Percentiles rank a stretch among this genome's conserved stretches.
phyloP scores from a whole-genome alignment of 2,888 invertebrate species.

The Altica lythri region DNA sequence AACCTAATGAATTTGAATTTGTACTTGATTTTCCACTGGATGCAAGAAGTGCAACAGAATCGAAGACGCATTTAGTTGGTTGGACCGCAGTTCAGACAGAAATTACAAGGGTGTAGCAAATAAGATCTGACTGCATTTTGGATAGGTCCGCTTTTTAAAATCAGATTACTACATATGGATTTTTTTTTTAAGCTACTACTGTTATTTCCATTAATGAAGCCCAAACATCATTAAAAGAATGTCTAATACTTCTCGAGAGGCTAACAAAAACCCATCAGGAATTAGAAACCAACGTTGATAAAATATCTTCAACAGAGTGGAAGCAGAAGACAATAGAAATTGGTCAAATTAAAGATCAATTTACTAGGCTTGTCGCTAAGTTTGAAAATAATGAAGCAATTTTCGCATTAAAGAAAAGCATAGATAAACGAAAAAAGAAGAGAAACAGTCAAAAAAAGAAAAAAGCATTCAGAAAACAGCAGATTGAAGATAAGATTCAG shows the following conservation, averaged over 20 bases:
- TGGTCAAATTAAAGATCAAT: conserved; percentile 58
- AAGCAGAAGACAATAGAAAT: conserved; percentile 59
- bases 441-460: conserved; percentile 59
- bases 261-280: conserved; percentile 55
- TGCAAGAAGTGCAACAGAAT: too few species aligned
- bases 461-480: conserved; percentile 56
- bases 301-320: conserved; percentile 64
- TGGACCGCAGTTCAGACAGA: too few species aligned
- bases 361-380: conserved; percentile 54
- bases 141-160: too few species aligned
- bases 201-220: conserved; percentile 53
- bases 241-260: conserved; percentile 51
- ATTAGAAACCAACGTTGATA: conserved; percentile 57
- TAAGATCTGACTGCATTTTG: too few species aligned
- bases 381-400: conserved; percentile 57
- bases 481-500: conserved; percentile 49
- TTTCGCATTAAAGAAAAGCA: conserved; percentile 54
- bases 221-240: conserved; percentile 49
- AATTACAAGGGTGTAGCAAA: too few species aligned
- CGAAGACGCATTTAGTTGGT: too few species aligned
- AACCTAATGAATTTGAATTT: too few species aligned
- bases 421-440: conserved; percentile 59
- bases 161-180: too few species aligned
- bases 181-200: conserved; percentile 30
- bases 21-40: too few species aligned